Percentiles rank a stretch among this genome's conserved stretches.
These are phyloP conservation scores for Mylabris phalerata DNA, from an alignment of 1,140 invertebrate genomes.

Conservation along the genomic window DNA sequence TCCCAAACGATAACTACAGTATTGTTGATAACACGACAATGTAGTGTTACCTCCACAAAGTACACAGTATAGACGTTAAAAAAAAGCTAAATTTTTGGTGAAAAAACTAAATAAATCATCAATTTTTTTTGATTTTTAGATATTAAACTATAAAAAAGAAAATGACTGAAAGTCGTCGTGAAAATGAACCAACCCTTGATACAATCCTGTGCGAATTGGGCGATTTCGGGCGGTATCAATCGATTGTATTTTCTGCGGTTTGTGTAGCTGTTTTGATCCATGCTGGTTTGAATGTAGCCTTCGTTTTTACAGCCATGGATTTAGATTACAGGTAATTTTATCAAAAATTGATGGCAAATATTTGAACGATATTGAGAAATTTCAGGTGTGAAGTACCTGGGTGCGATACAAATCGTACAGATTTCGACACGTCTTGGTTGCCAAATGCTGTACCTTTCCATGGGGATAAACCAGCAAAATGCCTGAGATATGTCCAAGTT, in stretches of 20 bases:
- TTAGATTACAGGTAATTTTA: conserved; percentile 46
- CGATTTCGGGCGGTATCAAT: conserved; percentile 49
- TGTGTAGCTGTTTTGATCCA: conserved; percentile 50
- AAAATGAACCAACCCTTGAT: conserved; percentile 33
- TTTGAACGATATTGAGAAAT: not conserved
- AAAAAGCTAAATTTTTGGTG: no score
- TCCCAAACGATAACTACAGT: no score
- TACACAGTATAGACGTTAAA: no score
- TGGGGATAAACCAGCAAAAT: conserved; percentile 5
- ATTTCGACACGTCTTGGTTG: conserved; percentile 13
- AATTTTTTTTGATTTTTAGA: no score
- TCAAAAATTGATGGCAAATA: not conserved
- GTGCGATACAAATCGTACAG: conserved; percentile 1
- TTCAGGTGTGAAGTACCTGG: conserved; percentile 15
- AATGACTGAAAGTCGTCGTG: no score
- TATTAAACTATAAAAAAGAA: no score
- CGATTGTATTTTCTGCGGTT: conserved; percentile 44
- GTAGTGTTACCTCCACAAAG: no score
- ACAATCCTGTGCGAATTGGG: conserved; percentile 41
- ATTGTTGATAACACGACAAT: no score
- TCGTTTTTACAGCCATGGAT: conserved; percentile 55
- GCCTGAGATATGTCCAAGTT: conserved; percentile 7
- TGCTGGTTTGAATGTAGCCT: conserved; percentile 54
- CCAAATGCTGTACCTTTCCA: conserved; percentile 10
- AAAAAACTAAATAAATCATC: no score